phyloP scores from a whole-genome alignment of 1,140 invertebrate genomes.

The Habropoda laboriosa region DNA sequence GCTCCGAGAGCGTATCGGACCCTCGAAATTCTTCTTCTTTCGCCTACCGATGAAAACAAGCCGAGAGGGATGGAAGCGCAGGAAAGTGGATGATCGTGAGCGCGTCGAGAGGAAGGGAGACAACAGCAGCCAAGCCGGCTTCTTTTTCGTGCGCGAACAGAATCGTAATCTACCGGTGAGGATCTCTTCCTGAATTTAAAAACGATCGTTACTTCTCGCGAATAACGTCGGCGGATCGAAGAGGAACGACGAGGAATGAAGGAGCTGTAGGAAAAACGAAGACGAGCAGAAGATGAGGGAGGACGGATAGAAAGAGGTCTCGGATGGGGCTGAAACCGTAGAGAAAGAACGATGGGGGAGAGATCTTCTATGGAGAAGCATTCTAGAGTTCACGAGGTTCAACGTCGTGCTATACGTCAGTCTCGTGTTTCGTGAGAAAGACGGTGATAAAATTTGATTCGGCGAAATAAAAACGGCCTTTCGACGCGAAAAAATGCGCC shows the following conservation, averaged over 20 bases:
- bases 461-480: neutral
- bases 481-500: neutral
- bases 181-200: constrained; percentile 43
- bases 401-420: constrained; percentile 26
- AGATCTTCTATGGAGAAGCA: neutral
- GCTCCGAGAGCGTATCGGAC: neutral
- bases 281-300: neutral
- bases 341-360: neutral
- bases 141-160: neutral
- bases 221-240: neutral
- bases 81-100: neutral
- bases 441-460: constrained; percentile 30
- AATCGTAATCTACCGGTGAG: constrained; percentile 25
- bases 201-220: constrained; percentile 27
- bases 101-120: neutral
- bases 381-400: constrained; percentile 26
- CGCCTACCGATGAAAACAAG: neutral
- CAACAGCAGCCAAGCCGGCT: too few species aligned
- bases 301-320: neutral
- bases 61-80: neutral
- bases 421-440: constrained; percentile 27
- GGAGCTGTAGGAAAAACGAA: neutral
- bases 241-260: neutral
- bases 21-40: neutral
- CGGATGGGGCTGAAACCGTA: neutral